These are phyloP conservation scores for Knipowitschia caucasica DNA, from an alignment of 2,797 vertebrate species.

Conservation along the genomic window DNA sequence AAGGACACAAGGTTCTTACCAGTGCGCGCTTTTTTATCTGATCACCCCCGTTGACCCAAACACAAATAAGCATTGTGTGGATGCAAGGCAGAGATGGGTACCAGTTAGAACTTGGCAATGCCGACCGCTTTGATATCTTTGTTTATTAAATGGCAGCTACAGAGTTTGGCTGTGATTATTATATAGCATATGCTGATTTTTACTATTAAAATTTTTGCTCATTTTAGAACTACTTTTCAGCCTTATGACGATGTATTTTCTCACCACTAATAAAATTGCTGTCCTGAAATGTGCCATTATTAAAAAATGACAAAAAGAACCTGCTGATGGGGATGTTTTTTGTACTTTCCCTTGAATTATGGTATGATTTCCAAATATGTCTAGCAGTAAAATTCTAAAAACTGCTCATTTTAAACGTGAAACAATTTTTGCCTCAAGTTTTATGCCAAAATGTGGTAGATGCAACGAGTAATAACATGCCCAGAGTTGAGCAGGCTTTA, in stretches of 20 bases:
- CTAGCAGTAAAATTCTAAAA: too few relatives aligned
- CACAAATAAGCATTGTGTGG: slow-evolving; percentile 12
- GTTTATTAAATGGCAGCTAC: neutral
- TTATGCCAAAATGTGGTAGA: too few relatives aligned
- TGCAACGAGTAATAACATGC: too few relatives aligned
- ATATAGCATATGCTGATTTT: neutral
- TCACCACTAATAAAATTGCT: neutral
- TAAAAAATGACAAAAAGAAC: neutral
- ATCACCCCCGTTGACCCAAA: slow-evolving; percentile 46
- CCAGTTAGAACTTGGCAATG: neutral
- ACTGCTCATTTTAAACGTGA: too few relatives aligned
- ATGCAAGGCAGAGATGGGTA: neutral
- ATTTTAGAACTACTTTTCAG: neutral
- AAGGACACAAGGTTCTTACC: slow-evolving; percentile 13
- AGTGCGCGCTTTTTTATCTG: slow-evolving; percentile 24
- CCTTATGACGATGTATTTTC: too few relatives aligned
- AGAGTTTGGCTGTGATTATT: neutral
- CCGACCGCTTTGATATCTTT: neutral
- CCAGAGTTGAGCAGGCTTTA: too few relatives aligned
- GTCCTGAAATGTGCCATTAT: neutral
- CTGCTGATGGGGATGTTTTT: neutral
- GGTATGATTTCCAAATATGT: neutral
- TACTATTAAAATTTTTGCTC: neutral
- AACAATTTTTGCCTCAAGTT: too few relatives aligned
- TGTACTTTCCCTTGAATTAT: neutral